Evolutionary conservation across 2,888 invertebrate species (phyloP), one percentile per base, ranked within the genome.

Genomic region (Eucriotettix oculatus): DNA sequence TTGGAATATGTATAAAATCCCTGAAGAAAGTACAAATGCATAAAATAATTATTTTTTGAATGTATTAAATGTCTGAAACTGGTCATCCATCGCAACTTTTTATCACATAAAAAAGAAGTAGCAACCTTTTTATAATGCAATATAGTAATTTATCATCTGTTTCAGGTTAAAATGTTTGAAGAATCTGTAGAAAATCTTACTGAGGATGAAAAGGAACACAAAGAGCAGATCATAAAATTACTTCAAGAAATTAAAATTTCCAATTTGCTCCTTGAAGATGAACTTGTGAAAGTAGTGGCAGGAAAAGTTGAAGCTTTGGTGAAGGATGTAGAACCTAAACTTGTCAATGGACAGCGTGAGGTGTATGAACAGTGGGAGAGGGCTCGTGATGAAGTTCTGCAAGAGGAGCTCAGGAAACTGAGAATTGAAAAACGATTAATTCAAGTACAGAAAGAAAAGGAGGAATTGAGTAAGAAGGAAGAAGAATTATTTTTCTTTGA

Each of bases 401-500:
- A 81, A 65, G 74, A 79, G 66, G 83, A 88, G 73, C 69, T 79
- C 43, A 69, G 76, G 65, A 74, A 80, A 59, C 67, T 84, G 43
- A 67, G 75, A n/a, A 75, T 69, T 54, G 69, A 71, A 43, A 65
- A 75, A 63, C 73, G 80, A 59, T 67, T 82, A 10, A 67, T 74
- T 14, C 78, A 82, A 61, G 76, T 87, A 67, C 78, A 83, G 66
- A 71, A 77, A 55, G 77, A 82, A 62, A 81, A 83, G 68, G 73
- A 78, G 58, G 73, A 78, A 54, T 71, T 88, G 63, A 66, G 75
- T 60, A 73, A 78, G 40, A 81, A 79, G 68, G 89, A 90, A 68
- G 76, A 78, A 62, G 78, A 72, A 7, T 67, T 78, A 10, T 77
- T 74, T 61, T 91, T 86, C 80, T 91, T 91, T 74, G 87, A 90